Evolutionary conservation across 2,113 vertebrate genomes (phyloP).

Genomic region (Abramis brama): DNA sequence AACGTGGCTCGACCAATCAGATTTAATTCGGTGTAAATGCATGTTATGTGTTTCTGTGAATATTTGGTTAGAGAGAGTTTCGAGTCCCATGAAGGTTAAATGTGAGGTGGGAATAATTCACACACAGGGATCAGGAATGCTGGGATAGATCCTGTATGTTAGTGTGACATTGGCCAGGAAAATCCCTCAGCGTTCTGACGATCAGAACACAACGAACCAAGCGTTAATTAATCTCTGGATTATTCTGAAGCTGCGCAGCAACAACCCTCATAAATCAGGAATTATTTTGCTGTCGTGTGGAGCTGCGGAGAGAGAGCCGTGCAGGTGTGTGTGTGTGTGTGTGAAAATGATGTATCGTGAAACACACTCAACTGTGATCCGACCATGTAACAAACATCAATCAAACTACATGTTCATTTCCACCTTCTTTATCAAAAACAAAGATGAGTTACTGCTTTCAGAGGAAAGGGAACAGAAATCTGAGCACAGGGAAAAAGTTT

Average conservation of each 20-base stretch:
- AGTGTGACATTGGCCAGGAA: conserved; percentile 23
- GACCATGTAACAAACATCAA: conserved; percentile 74
- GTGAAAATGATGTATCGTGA: conserved; percentile 75
- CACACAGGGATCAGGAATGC: conserved; percentile 68
- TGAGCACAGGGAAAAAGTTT: neutral
- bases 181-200: conserved; percentile 31
- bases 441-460: conserved; percentile 2
- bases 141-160: neutral
- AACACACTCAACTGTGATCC: conserved; percentile 72
- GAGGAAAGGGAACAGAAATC: neutral
- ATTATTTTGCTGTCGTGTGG: neutral
- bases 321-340: conserved; percentile 69
- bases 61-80: neutral
- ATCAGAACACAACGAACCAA: conserved; percentile 34
- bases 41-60: too few species aligned
- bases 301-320: conserved; percentile 57
- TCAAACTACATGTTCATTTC: conserved; percentile 66
- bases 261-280: conserved; percentile 47
- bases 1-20: neutral
- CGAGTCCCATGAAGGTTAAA: neutral
- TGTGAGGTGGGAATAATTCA: conserved; percentile 76
- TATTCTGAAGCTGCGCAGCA: conserved; percentile 45
- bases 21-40: neutral
- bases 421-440: conserved; percentile 49
- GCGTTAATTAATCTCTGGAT: conserved; percentile 49